A percentile compares a stretch with the other conserved stretches of the same genome.
phyloP scores from a whole-genome alignment of 2,113 vertebrate genomes.

The Varanus komodoensis region DNA sequence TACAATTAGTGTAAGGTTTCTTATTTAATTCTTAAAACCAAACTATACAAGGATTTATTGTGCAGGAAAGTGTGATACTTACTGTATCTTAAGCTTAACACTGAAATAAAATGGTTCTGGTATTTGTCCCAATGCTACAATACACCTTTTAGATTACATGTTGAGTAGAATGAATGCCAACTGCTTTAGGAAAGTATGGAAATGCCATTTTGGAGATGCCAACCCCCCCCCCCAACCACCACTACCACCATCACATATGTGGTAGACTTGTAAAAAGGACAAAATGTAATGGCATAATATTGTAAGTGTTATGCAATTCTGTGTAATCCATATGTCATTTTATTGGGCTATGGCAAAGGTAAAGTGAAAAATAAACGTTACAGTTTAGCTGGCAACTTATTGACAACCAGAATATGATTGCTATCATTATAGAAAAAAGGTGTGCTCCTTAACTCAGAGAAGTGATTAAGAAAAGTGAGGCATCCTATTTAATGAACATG shows the following conservation, averaged over 20 bases:
- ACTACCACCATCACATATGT: no score
- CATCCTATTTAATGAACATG: neutral
- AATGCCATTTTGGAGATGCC: neutral
- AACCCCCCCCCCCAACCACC: no score
- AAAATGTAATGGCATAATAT: neutral
- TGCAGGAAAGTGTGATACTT: neutral
- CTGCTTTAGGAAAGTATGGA: neutral
- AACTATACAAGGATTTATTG: neutral
- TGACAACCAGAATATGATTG: neutral
- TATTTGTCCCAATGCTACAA: neutral
- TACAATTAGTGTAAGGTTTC: no score
- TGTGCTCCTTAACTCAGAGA: neutral
- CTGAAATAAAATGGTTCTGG: neutral
- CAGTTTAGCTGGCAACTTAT: neutral
- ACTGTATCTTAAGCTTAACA: neutral
- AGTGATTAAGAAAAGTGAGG: neutral
- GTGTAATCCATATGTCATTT: neutral
- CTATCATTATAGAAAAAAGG: neutral
- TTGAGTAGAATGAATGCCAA: neutral
- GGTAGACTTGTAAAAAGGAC: neutral
- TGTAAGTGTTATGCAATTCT: neutral
- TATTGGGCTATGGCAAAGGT: neutral
- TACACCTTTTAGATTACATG: neutral
- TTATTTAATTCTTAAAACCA: no score
- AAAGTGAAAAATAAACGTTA: neutral